These are phyloP conservation scores for Apocrypta bakeri DNA, from an alignment of 1,140 invertebrate genomes.

Conservation along the genomic window DNA sequence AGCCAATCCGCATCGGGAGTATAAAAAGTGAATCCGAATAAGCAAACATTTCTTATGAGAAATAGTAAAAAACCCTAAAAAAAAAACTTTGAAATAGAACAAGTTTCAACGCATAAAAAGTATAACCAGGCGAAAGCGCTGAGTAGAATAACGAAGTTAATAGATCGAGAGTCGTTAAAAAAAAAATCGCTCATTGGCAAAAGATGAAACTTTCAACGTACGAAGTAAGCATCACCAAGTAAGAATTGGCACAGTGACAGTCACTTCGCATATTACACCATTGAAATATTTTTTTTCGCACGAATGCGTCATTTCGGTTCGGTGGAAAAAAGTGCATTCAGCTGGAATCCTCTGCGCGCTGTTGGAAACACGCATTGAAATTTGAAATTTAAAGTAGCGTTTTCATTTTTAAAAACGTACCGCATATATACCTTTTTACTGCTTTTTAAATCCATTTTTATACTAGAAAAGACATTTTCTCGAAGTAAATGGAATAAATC, in stretches of 20 bases:
- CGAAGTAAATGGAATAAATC: too few relatives aligned
- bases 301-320: background rate
- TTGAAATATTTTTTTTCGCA: slow-evolving; percentile 3
- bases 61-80: too few relatives aligned
- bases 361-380: background rate
- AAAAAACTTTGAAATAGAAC: too few relatives aligned
- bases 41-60: too few relatives aligned
- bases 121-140: background rate
- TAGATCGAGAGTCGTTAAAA: background rate
- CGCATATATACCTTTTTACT: background rate
- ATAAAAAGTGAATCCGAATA: too few relatives aligned
- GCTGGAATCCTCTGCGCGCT: background rate
- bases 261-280: slow-evolving; percentile 17
- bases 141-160: background rate
- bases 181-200: background rate
- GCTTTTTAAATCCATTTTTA: background rate
- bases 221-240: slow-evolving; percentile 34
- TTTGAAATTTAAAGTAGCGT: background rate
- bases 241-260: slow-evolving; percentile 55
- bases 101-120: background rate
- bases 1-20: too few relatives aligned
- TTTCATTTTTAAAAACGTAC: background rate
- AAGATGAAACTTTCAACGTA: slow-evolving; percentile 31
- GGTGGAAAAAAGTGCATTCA: background rate
- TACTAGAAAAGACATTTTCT: background rate